Base-by-base conservation (phyloP, 2,113 vertebrate species). In the Lophius piscatorius region DNA sequence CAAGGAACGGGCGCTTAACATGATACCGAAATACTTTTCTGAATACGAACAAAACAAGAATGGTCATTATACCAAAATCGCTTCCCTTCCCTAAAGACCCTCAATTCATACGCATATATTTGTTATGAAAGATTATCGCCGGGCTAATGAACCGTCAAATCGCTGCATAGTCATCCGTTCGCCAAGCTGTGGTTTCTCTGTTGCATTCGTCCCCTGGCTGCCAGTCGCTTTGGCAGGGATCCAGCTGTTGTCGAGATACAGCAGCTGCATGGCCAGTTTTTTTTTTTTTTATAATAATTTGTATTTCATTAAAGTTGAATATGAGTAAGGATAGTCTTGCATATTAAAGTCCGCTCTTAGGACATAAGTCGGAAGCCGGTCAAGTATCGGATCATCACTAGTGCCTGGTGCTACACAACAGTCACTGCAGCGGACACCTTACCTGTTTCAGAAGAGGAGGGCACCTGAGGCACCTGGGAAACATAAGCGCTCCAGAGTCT, bases 211-310 rank as follows among this genome's bases (percentile, higher is more conserved):
- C 23, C 13, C 23, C 22, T 16, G 0, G 0, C 8, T 18, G 21
- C 56, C 26, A 23, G 17, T 48, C n/a, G 12, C 2, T 29, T n/a
- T 35, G 65, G 49, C 56, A n/a, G 12, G 5, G 18, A 48, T 77
- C 76, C 73, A 80, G 63, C 67, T 57, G 65, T 68, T 56, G 23
- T 69, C 33, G 33, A 52, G 39, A 59, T 12, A 16, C 26, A 42
- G 36, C 68, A 34, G 62, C 58, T 60, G 52, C 0, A 2, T 49
- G 45, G 51, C 46, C 9, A 8, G n/a, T 16, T 14, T 16, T 59
- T 17, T 54, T 62, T 35, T 73, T 63, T 81, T 81, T 85, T 71
- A n/a, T n/a, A 81, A 86, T 88, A 77, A 88, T 90, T 86, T 84
- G 73, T 78, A 76, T 80, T 75, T 67, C 62, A 80, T 87, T 41